Evolutionary conservation across 1,140 invertebrate genomes (phyloP).

Genomic region (Monomorium pharaonis): DNA sequence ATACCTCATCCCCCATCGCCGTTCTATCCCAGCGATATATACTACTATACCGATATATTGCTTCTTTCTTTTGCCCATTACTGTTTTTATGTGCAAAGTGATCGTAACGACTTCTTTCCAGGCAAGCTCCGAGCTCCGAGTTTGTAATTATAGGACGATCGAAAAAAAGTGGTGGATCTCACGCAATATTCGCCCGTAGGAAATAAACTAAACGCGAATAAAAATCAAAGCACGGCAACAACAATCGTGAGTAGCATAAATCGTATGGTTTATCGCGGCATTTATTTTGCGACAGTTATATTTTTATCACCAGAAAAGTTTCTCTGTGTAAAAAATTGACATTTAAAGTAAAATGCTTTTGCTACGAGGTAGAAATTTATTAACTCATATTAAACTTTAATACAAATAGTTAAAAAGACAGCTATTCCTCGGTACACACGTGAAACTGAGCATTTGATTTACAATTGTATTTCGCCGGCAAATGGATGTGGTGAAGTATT

Average conservation of each 20-base stretch:
- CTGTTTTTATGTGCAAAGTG: conserved; percentile 29
- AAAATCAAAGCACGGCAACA: background rate
- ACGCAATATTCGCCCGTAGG: background rate
- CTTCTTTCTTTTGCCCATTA: background rate
- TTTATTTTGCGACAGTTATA: background rate
- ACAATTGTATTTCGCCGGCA: too few relatives aligned
- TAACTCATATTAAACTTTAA: too few relatives aligned
- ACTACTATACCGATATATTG: background rate
- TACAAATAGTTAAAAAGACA: too few relatives aligned
- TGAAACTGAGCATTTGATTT: too few relatives aligned
- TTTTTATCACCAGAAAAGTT: background rate
- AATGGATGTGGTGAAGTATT: too few relatives aligned
- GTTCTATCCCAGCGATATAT: background rate
- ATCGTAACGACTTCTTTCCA: conserved; percentile 5
- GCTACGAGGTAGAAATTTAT: too few relatives aligned
- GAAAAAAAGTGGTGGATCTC: background rate
- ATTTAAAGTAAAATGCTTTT: too few relatives aligned
- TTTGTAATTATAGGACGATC: background rate
- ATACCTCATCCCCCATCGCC: conserved; percentile 42
- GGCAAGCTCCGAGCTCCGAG: background rate
- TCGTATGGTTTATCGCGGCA: background rate
- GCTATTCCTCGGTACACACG: too few relatives aligned
- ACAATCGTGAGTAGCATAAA: conserved; percentile 3
- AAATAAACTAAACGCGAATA: background rate
- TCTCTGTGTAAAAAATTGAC: too few relatives aligned